These are phyloP conservation scores for Acrobasis repandana DNA, from an alignment of 2,888 invertebrate genomes.

Conservation along the genomic window DNA sequence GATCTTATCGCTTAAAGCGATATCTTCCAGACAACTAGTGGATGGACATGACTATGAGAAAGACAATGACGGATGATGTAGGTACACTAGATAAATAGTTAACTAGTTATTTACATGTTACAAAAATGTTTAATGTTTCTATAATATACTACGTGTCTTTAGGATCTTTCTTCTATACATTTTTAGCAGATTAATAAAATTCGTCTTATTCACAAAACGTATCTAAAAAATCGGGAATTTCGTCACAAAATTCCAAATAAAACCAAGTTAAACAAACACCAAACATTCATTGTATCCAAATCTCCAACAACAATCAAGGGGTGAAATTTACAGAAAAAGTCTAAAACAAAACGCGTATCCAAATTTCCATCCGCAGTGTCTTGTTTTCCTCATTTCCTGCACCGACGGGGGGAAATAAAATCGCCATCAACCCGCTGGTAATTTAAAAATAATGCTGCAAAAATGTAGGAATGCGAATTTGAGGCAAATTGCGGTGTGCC, in stretches of 20 bases:
- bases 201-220: no score
- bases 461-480: slow-evolving; percentile 67
- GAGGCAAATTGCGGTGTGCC: slow-evolving; percentile 63
- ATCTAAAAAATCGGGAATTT: slow-evolving; percentile 53
- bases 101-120: no score
- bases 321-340: slow-evolving; percentile 36
- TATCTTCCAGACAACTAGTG: no score
- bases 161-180: no score
- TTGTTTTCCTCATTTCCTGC: slow-evolving; percentile 74
- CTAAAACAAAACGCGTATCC: slow-evolving; percentile 50
- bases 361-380: slow-evolving; percentile 61
- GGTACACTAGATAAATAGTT: no score
- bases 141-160: no score
- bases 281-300: slow-evolving; percentile 26
- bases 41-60: no score
- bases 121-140: no score
- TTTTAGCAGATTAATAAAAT: no score
- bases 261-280: slow-evolving; percentile 13
- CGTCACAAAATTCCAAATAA: slow-evolving; percentile 62
- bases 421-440: slow-evolving; percentile 74
- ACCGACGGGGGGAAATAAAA: slow-evolving; percentile 73
- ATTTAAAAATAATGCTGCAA: slow-evolving; percentile 78
- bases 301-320: slow-evolving; percentile 41
- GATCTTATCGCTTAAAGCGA: no score
- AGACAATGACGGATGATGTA: no score